Base-by-base conservation (phyloP, 2,888 invertebrate species). In the Eucera pruinosa region DNA sequence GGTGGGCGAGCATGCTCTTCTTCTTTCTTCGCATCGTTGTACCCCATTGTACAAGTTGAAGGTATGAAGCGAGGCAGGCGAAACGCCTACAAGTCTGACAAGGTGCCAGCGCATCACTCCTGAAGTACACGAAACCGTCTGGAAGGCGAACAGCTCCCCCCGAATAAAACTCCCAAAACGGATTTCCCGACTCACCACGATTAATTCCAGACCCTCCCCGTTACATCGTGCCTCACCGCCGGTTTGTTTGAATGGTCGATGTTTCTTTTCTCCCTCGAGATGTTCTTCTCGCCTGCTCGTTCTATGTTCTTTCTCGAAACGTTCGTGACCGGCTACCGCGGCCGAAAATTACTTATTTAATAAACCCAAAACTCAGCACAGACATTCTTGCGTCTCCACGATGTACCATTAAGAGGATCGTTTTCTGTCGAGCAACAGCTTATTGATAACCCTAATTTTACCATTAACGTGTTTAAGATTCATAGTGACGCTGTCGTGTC, bases 71-170 rank as follows among this genome's bases (percentile, higher is more conserved):
- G 78, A 71, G 84, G 64, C 82, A 84, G 83, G 83, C 83, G 65
- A 74, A 82, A 85, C 89, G 88, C 89, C 89, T 88, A 89, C 89
- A 88, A 84, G 85, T 78, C 70, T 76, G 78, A 86, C 86, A 87
- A 86, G 88, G 81, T 87, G 87, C 88, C 81, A 83, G 84, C 76
- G 82, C 80, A 81, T 79, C 87, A 81, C 83, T 86, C 78, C 78
- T 74, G 82, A 66, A 78, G 81, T 85, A 86, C 88, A 86, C 80
- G 82, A 82, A 72, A 78, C 81, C 74, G 81, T 65, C 80, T 73
- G 61, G 50, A 62, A 52, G 61, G 60, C 62, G 64, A 79, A 79
- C 70, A 73, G 61, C 61, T 68, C 57, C 76, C n/a, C 43, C 45
- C 71, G 72, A 78, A 78, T 81, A 81, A 78, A 83, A 83, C 74